Evolutionary conservation across 2,888 invertebrate genomes (phyloP).

Genomic region (Notodonta ziczac): DNA sequence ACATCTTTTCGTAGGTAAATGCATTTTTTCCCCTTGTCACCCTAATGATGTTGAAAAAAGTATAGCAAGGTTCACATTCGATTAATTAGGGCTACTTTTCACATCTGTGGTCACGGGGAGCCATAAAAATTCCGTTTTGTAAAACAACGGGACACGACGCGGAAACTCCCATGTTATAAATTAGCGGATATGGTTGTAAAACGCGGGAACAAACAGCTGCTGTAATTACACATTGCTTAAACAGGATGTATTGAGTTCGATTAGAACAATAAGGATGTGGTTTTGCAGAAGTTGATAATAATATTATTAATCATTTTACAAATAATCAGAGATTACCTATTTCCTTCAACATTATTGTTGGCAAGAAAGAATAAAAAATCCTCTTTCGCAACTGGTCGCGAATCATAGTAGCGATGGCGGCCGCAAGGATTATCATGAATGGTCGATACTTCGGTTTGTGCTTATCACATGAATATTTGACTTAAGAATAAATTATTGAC

Average conservation of each 20-base stretch:
- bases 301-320: too few species aligned
- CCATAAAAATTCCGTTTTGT: constrained; percentile 47
- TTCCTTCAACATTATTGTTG: too few species aligned
- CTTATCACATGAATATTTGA: too few species aligned
- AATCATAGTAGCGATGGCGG: too few species aligned
- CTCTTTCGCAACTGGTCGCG: too few species aligned
- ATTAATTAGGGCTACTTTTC: constrained; percentile 53
- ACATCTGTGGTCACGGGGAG: constrained; percentile 33
- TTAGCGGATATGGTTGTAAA: constrained; percentile 39
- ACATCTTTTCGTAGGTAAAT: too few species aligned
- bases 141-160: constrained; percentile 36
- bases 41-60: constrained; percentile 49
- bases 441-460: too few species aligned
- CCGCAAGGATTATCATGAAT: too few species aligned
- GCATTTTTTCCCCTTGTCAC: constrained; percentile 21
- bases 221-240: constrained; percentile 1
- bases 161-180: constrained; percentile 50
- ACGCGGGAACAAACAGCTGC: constrained; percentile 23
- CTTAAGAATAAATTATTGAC: too few species aligned
- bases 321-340: too few species aligned
- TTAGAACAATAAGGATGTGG: neutral
- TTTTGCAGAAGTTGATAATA: neutral
- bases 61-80: constrained; percentile 39
- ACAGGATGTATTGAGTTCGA: constrained; percentile 1
- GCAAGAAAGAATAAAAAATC: too few species aligned